A percentile compares a stretch with the other conserved stretches of the same genome.
Evolutionary conservation across 2,797 vertebrate species (phyloP).

Genomic region (Fistularia commersonii): DNA sequence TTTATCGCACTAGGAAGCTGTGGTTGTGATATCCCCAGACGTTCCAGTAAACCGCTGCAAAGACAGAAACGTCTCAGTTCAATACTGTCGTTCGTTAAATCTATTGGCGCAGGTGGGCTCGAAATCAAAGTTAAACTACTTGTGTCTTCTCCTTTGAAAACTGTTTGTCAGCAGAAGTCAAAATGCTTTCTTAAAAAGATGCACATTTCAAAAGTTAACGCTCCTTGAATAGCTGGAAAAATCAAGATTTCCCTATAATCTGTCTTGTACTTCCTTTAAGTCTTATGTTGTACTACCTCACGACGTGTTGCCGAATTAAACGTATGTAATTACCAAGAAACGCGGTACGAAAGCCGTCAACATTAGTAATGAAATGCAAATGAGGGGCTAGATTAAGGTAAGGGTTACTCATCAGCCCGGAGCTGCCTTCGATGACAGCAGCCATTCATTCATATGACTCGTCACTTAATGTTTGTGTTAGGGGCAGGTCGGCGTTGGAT

Average conservation of each 20-base stretch:
- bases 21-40: background rate
- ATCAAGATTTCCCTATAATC: no score
- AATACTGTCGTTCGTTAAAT: no score
- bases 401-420: slow-evolving; percentile 33
- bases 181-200: no score
- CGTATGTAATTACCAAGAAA: slow-evolving; percentile 32
- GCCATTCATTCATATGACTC: slow-evolving; percentile 39
- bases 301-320: slow-evolving; percentile 7
- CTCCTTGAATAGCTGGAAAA: no score
- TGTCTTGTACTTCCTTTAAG: no score
- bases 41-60: background rate
- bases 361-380: slow-evolving; percentile 53
- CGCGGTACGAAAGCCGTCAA: slow-evolving; percentile 21
- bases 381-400: slow-evolving; percentile 33
- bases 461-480: slow-evolving; percentile 35
- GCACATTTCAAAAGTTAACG: background rate
- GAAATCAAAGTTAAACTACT: no score
- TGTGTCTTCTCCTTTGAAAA: no score
- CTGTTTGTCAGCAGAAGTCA: no score
- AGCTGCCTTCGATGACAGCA: slow-evolving; percentile 42
- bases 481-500: slow-evolving; percentile 30
- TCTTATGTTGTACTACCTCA: no score
- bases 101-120: no score
- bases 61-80: background rate
- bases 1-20: background rate